Evolutionary conservation across 2,888 invertebrate genomes (phyloP).

Genomic region (Pristionchus mayeri): DNA sequence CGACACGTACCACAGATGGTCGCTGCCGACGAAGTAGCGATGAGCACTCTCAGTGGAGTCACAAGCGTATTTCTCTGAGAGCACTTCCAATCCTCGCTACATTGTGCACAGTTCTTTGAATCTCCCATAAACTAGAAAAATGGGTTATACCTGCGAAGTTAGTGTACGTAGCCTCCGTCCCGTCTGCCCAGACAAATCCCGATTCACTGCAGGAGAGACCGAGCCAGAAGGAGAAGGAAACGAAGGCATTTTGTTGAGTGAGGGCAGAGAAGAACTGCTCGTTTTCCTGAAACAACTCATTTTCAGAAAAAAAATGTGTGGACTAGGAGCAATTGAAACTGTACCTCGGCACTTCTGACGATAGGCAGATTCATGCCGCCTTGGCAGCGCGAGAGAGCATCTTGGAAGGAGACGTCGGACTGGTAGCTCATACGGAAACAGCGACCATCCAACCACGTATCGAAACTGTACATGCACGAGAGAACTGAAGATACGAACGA

Average conservation of each 20-base stretch:
- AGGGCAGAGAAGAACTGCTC: neutral
- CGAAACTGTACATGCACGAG: neutral
- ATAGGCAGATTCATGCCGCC: neutral
- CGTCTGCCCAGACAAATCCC: slow-evolving; percentile 25
- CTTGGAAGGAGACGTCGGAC: neutral
- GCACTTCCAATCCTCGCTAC: too few species aligned
- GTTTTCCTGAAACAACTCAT: neutral
- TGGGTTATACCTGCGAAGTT: neutral
- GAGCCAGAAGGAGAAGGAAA: slow-evolving; percentile 34
- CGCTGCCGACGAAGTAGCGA: neutral
- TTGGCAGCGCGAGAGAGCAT: neutral
- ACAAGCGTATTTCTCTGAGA: neutral
- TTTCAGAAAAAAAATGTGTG: neutral
- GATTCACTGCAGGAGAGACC: neutral
- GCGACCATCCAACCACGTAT: slow-evolving; percentile 10
- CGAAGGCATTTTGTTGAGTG: neutral
- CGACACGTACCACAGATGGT: neutral
- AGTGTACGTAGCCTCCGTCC: neutral
- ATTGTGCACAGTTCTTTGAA: too few species aligned
- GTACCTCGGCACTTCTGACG: neutral
- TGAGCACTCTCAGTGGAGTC: too few species aligned
- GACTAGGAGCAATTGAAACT: neutral
- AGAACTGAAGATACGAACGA: neutral
- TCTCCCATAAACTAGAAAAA: too few species aligned
- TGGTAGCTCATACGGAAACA: slow-evolving; percentile 31